Evolutionary conservation across 2,888 invertebrate species (phyloP).

Genomic region (Acheta domesticus): DNA sequence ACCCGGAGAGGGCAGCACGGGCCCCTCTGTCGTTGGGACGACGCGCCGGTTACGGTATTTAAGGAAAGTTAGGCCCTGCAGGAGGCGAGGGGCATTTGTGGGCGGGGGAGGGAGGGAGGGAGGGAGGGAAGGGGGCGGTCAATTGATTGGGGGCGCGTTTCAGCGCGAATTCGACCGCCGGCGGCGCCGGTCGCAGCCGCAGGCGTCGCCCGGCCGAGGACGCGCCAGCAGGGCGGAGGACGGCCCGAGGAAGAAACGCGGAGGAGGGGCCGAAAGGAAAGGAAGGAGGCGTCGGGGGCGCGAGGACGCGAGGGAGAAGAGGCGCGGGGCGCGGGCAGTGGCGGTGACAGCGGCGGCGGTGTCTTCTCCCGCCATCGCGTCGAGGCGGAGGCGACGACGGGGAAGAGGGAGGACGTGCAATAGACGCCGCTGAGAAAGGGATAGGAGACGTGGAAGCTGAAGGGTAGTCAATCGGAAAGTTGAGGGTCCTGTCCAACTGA

Average conservation of each 20-base stretch:
- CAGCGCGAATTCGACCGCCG: constrained; percentile 18
- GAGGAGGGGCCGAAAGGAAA: too few relatives aligned
- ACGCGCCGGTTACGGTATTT: not conserved
- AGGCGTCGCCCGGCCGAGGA: not conserved
- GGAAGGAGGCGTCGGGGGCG: too few relatives aligned
- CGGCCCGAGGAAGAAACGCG: too few relatives aligned
- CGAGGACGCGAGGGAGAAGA: too few relatives aligned
- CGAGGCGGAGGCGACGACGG: not conserved
- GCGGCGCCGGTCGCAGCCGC: not conserved
- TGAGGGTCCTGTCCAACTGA: constrained; percentile 29
- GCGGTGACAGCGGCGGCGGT: not conserved
- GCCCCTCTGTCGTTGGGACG: too few relatives aligned
- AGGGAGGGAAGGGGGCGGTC: not conserved
- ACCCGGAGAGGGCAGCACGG: too few relatives aligned
- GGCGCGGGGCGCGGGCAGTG: not conserved
- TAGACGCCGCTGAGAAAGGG: not conserved
- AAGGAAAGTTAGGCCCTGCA: not conserved
- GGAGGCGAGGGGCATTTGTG: not conserved
- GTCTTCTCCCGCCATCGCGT: not conserved
- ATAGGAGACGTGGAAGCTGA: constrained; percentile 5
- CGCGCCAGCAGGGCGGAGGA: not conserved
- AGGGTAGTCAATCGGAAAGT: constrained; percentile 18
- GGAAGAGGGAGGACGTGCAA: not conserved
- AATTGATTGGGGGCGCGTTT: not conserved
- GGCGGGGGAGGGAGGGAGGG: not conserved